Evolutionary conservation across 23 tunicate genomes (phyloP).

Genomic region (Styela clava): DNA sequence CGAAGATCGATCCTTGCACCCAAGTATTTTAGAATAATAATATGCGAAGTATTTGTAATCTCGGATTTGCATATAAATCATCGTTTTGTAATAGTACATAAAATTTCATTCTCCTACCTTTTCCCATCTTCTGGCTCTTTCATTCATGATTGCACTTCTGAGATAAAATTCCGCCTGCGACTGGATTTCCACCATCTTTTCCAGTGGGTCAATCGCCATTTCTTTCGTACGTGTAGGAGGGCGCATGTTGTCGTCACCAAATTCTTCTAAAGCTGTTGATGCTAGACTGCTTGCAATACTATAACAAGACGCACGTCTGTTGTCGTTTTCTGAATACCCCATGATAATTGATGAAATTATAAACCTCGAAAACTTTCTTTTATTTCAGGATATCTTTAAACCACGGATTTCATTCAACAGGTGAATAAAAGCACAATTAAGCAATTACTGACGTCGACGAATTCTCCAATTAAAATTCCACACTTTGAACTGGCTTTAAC

Average conservation of each 20-base stretch:
- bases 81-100: too few species aligned
- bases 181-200: conserved; percentile 49
- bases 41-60: too few species aligned
- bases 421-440: background rate
- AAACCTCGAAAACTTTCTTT: background rate
- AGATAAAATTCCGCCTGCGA: conserved; percentile 54
- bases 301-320: conserved; percentile 18
- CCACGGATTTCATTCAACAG: background rate
- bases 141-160: conserved; percentile 51
- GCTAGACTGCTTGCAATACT: conserved; percentile 2
- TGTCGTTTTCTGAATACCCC: background rate
- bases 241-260: background rate
- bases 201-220: conserved; percentile 17
- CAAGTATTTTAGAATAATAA: too few species aligned
- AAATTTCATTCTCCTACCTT: too few species aligned
- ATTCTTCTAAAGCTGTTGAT: background rate
- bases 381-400: background rate
- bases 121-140: conserved; percentile 67
- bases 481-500: background rate
- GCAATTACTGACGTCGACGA: background rate
- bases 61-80: too few species aligned
- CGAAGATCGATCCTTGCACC: too few species aligned
- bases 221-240: background rate
- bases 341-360: background rate
- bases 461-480: background rate